phyloP scores from a whole-genome alignment of 2,888 invertebrate genomes.

The Sericinus montela region DNA sequence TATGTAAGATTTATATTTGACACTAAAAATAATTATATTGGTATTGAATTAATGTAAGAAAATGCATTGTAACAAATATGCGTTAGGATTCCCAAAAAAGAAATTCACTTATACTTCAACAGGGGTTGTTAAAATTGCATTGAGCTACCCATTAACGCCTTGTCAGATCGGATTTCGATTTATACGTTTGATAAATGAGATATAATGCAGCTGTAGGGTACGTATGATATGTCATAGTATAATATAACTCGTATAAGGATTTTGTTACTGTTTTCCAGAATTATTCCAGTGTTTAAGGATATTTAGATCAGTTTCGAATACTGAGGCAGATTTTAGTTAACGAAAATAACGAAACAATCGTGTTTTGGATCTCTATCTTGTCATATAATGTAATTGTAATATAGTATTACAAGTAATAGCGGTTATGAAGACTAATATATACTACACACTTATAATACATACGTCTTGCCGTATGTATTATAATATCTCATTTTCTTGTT shows the following conservation, averaged over 20 bases:
- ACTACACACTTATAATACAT: too few species aligned
- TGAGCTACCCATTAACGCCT: constrained; percentile 76
- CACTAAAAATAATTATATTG: background rate
- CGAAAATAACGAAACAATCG: too few species aligned
- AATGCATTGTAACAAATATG: constrained; percentile 26
- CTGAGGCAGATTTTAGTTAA: too few species aligned
- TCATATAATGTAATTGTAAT: too few species aligned
- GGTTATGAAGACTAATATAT: too few species aligned
- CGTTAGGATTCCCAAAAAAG: constrained; percentile 34
- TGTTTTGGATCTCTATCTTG: too few species aligned
- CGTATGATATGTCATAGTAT: background rate
- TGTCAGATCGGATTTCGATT: constrained; percentile 77
- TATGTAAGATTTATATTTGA: too few species aligned
- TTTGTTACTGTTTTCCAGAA: background rate
- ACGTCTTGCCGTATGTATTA: too few species aligned
- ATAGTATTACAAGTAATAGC: too few species aligned
- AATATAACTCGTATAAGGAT: background rate
- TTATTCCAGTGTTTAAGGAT: too few species aligned
- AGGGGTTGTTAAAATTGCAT: constrained; percentile 78
- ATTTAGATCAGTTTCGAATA: too few species aligned
- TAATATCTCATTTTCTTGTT: too few species aligned
- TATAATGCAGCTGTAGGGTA: constrained; percentile 41
- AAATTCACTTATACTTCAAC: constrained; percentile 59
- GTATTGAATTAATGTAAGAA: constrained; percentile 16
- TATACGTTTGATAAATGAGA: constrained; percentile 71